These are phyloP conservation scores for Labia minor DNA, from an alignment of 2,888 invertebrate species.

Conservation along the genomic window DNA sequence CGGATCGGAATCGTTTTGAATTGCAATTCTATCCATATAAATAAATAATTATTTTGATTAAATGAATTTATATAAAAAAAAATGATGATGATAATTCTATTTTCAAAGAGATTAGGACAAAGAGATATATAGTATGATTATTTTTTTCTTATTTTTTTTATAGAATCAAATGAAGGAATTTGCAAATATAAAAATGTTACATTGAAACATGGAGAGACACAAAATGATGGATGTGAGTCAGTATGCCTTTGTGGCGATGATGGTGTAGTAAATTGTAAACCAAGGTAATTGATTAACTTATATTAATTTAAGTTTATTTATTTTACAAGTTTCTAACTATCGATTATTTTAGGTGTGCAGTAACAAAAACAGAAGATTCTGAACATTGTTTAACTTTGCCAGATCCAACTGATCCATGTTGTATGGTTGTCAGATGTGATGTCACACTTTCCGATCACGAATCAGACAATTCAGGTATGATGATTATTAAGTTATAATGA, in stretches of 20 bases:
- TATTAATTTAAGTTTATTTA: too few species aligned
- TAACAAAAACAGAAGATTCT: slow-evolving; percentile 42
- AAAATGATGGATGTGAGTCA: slow-evolving; percentile 70
- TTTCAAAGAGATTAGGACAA: too few species aligned
- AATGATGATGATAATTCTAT: too few species aligned
- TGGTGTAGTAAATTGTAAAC: slow-evolving; percentile 61
- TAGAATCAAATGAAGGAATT: slow-evolving; percentile 40
- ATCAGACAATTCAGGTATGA: slow-evolving; percentile 33
- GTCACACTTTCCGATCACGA: slow-evolving; percentile 71
- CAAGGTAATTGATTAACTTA: too few species aligned
- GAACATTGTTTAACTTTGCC: slow-evolving; percentile 73
- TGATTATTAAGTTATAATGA: slow-evolving; percentile 21
- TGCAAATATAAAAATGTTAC: slow-evolving; percentile 58
- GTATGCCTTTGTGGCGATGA: slow-evolving; percentile 64
- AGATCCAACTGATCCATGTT: slow-evolving; percentile 73
- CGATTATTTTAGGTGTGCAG: slow-evolving; percentile 45
- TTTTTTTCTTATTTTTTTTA: slow-evolving; percentile 17
- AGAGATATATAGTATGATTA: too few species aligned
- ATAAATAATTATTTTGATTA: too few species aligned
- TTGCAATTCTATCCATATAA: too few species aligned
- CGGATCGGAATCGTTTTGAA: too few species aligned
- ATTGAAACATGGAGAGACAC: slow-evolving; percentile 57
- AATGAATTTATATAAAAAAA: too few species aligned
- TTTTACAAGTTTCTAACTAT: neutral
- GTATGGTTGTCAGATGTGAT: slow-evolving; percentile 75